Evolutionary conservation across 1,140 invertebrate genomes (phyloP), one percentile per base, ranked within the genome.

Genomic region (Agrypnia vestita): DNA sequence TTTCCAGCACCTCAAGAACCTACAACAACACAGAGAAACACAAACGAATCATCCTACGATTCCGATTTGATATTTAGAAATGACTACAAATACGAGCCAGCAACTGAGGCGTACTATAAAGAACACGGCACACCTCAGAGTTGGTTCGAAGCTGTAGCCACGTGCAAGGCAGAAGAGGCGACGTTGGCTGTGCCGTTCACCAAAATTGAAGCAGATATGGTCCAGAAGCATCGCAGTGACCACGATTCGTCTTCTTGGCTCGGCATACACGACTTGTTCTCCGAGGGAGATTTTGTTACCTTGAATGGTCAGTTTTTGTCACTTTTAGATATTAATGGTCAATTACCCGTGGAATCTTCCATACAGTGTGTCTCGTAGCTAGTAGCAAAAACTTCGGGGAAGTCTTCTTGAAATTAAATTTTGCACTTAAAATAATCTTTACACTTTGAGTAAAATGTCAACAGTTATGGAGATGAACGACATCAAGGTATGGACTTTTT

Each of bases 91-190:
- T 81, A 78, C 47, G 15, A 74, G 1, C n/a, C 43, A 9, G 25
- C 25, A 43, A 49, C 61, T 0, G 43, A 75, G 6, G 51, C 55
- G 35, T 81, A 78, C 80, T 89, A 88, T 79, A 89, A 88, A 73
- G 73, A 87, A 49, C 87, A 88, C 74, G 79, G 79, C 0, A 64
- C 82, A 3, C 80, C 84, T 0, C 80, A 84, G 8, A 81, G 55
- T 19, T 89, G 87, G 87, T 46, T 80, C 15, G 84, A 84, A 13
- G 87, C 87, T 0, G 75, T 84, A 10, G 83, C 85, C 11, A 84
- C 85, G 3, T 89, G 88, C 69, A 84, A 85, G 21, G 85, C 84
- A 0, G 87, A 89, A 79, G 85, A 85, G 1, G 84, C 85, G 0
- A 76, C 84, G 35, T 74, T 89, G 21, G 76, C 86, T 13, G 84